phyloP scores from a whole-genome alignment of 2,797 vertebrate species.

The Coranthus polyacanthus region DNA sequence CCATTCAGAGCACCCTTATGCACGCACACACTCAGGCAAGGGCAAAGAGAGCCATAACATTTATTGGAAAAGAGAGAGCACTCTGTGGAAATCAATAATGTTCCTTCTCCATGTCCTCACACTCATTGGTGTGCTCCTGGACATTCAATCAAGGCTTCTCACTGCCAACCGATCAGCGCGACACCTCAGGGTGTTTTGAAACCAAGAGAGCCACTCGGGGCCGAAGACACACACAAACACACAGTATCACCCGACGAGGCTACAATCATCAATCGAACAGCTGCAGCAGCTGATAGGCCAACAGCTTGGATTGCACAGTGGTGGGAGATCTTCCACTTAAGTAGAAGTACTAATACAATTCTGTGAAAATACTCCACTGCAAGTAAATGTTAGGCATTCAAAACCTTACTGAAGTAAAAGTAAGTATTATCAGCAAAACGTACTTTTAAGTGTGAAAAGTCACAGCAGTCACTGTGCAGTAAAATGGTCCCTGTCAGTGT shows the following conservation, averaged over 20 bases:
- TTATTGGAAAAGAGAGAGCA: constrained; percentile 36
- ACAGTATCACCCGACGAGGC: constrained; percentile 15
- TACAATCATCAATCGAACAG: constrained; percentile 58
- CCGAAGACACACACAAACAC: constrained; percentile 30
- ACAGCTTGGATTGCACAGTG: constrained; percentile 4
- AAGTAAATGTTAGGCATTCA: too few relatives aligned
- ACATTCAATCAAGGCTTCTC: constrained; percentile 56
- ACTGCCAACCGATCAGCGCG: constrained; percentile 24
- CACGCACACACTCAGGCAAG: constrained; percentile 11
- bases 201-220: constrained; percentile 29
- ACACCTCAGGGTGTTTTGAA: constrained; percentile 35
- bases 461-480: too few relatives aligned
- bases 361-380: background rate
- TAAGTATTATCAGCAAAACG: too few relatives aligned
- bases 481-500: too few relatives aligned
- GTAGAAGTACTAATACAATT: too few relatives aligned
- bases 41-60: constrained; percentile 42
- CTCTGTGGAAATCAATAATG: constrained; percentile 59
- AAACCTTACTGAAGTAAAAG: too few relatives aligned
- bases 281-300: constrained; percentile 29
- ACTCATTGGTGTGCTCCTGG: constrained; percentile 23
- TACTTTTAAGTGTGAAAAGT: too few relatives aligned
- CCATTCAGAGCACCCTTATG: constrained; percentile 13
- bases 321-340: too few relatives aligned
- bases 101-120: constrained; percentile 41